A percentile compares a stretch with the other conserved stretches of the same genome.
Conservation (phyloP, 2,113 vertebrate species). For the Anarrhichthys ocellatus region DNA sequence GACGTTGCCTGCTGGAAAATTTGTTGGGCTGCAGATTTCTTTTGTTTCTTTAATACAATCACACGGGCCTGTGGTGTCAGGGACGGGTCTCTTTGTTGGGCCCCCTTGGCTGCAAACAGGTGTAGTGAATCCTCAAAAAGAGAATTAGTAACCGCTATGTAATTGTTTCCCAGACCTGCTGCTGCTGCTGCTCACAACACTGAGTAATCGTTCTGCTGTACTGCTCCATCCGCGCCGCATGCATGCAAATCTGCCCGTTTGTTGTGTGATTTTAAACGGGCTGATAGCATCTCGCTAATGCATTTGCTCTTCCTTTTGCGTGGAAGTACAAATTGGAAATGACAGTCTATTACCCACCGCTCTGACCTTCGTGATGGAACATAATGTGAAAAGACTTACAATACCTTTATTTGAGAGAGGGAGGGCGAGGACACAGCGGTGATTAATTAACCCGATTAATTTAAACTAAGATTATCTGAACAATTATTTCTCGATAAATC, state of each 20-base stretch:
- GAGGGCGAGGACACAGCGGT: slow-evolving; percentile 59
- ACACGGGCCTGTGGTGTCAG: slow-evolving; percentile 27
- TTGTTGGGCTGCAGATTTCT: slow-evolving; percentile 67
- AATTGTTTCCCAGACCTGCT: slow-evolving; percentile 45
- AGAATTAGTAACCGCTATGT: slow-evolving; percentile 55
- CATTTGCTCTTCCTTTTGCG: slow-evolving; percentile 72
- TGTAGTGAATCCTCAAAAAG: slow-evolving; percentile 58
- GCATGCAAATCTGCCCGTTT: slow-evolving; percentile 72
- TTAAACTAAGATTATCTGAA: slow-evolving; percentile 82
- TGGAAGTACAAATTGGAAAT: slow-evolving; percentile 78
- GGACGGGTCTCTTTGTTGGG: slow-evolving; percentile 40
- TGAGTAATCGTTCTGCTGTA: slow-evolving; percentile 28
- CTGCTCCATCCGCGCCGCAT: slow-evolving; percentile 33
- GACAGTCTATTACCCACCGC: slow-evolving; percentile 77
- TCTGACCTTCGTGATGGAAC: slow-evolving; percentile 78
- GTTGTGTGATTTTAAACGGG: slow-evolving; percentile 73
- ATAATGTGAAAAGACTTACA: slow-evolving; percentile 76
- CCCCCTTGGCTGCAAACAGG: slow-evolving; percentile 65
- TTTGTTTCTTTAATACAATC: slow-evolving; percentile 49
- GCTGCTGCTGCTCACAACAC: slow-evolving; percentile 25
- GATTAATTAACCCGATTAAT: slow-evolving; percentile 86
- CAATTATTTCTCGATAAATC: slow-evolving; percentile 81
- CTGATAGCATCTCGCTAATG: slow-evolving; percentile 77
- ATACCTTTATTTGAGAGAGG: slow-evolving; percentile 65
- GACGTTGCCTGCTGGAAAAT: slow-evolving; percentile 68